Conservation (phyloP, 2,797 vertebrate species). For the Mormyrus proboscirostris region DNA sequence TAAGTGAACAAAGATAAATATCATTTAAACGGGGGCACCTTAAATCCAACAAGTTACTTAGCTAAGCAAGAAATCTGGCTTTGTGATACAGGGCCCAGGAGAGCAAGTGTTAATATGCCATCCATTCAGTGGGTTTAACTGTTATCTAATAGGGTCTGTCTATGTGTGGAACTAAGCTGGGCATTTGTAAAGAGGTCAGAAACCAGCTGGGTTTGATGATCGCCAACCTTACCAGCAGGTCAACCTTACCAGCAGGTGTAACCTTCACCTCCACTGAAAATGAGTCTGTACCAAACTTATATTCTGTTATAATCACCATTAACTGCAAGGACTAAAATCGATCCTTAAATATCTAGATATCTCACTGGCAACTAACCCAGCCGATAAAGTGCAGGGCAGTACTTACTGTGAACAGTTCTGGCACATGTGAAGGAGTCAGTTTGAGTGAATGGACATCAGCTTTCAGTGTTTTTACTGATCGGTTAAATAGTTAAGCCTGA, state of each 20-base stretch:
- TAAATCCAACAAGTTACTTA: not conserved
- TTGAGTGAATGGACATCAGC: not conserved
- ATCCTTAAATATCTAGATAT: not conserved
- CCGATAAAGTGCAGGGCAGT: not conserved
- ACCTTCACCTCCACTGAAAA: not conserved
- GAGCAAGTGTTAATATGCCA: constrained; percentile 33
- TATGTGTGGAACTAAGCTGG: constrained; percentile 35
- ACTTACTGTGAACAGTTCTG: not conserved
- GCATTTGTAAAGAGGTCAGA: not conserved
- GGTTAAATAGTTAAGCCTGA: not conserved
- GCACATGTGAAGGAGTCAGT: not conserved
- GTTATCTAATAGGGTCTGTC: constrained; percentile 17
- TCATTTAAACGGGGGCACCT: not conserved
- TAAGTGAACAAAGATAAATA: not conserved
- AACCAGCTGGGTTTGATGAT: constrained; percentile 4
- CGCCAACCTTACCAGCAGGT: not conserved
- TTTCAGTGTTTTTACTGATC: not conserved
- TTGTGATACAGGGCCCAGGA: constrained; percentile 34
- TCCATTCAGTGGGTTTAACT: constrained; percentile 23
- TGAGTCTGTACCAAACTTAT: not conserved
- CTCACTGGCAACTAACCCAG: not conserved
- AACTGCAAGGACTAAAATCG: not conserved
- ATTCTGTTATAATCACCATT: not conserved
- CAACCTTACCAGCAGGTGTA: not conserved
- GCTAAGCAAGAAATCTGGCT: not conserved